These are phyloP conservation scores for Rafetus swinhoei DNA, from an alignment of 2,113 vertebrate species.

Conservation along the genomic window DNA sequence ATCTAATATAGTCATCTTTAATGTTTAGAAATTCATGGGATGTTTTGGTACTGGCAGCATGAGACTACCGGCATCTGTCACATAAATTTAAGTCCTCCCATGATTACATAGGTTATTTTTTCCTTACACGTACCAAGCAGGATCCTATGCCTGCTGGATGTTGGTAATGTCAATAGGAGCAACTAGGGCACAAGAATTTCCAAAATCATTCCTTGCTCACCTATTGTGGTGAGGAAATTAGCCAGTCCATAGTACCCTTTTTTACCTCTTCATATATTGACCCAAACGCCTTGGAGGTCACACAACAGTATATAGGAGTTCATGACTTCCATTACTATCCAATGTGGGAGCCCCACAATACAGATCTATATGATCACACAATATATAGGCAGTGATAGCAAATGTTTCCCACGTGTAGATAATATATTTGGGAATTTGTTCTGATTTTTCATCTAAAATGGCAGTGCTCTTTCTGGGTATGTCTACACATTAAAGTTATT, in stretches of 20 bases:
- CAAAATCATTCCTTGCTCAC: background rate
- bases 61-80: background rate
- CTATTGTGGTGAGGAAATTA: background rate
- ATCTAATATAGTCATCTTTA: background rate
- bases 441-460: conserved; percentile 1
- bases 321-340: background rate
- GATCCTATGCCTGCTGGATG: background rate
- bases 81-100: background rate
- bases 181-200: background rate
- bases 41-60: background rate
- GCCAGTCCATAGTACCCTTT: background rate
- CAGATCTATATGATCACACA: background rate
- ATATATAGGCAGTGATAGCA: background rate
- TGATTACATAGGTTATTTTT: background rate
- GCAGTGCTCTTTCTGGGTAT: background rate
- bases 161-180: background rate
- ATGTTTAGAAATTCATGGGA: background rate
- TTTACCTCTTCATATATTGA: background rate
- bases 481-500: no score
- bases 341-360: background rate
- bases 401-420: conserved; percentile 15
- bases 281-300: background rate
- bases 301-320: background rate
- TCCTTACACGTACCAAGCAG: background rate
- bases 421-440: background rate